A percentile compares a stretch with the other conserved stretches of the same genome.
These are phyloP conservation scores for Orussus abietinus DNA, from an alignment of 1,140 invertebrate genomes.

Conservation along the genomic window DNA sequence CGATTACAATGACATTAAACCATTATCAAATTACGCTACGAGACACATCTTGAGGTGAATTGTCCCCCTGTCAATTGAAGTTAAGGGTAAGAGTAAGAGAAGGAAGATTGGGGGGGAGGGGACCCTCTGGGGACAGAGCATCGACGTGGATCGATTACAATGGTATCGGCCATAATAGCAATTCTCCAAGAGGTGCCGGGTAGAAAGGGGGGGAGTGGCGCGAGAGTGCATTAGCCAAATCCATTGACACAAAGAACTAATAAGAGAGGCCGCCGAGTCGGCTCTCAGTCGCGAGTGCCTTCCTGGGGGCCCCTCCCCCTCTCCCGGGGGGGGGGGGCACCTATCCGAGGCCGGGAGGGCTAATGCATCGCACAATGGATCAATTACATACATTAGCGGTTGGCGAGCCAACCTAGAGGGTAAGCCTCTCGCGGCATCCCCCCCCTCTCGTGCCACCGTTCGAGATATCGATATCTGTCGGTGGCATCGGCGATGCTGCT, in stretches of 20 bases:
- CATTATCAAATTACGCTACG: too few relatives aligned
- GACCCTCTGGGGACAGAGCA: neutral
- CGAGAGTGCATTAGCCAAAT: conserved; percentile 34
- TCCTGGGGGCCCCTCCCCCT: conserved; percentile 8
- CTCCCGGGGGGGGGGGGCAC: too few relatives aligned
- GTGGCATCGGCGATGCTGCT: neutral
- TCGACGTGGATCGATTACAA: neutral
- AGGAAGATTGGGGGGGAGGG: conserved; percentile 6
- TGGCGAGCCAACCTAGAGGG: too few relatives aligned
- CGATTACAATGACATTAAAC: conserved; percentile 23
- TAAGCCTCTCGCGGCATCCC: conserved; percentile 2
- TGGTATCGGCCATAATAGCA: neutral
- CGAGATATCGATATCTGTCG: conserved; percentile 2
- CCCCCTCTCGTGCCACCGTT: too few relatives aligned
- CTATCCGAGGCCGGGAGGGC: conserved; percentile 32
- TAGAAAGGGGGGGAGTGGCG: conserved; percentile 12
- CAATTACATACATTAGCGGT: conserved; percentile 49
- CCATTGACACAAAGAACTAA: conserved; percentile 37
- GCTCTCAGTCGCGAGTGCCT: conserved; percentile 25
- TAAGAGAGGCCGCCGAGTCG: conserved; percentile 30
- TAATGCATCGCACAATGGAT: conserved; percentile 51
- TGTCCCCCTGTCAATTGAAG: too few relatives aligned
- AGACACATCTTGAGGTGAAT: too few relatives aligned
- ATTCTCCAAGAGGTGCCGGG: neutral
- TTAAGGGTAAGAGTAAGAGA: conserved; percentile 7